Conservation (phyloP, 2,113 vertebrate genomes). For the Grammomys dolichurus region DNA sequence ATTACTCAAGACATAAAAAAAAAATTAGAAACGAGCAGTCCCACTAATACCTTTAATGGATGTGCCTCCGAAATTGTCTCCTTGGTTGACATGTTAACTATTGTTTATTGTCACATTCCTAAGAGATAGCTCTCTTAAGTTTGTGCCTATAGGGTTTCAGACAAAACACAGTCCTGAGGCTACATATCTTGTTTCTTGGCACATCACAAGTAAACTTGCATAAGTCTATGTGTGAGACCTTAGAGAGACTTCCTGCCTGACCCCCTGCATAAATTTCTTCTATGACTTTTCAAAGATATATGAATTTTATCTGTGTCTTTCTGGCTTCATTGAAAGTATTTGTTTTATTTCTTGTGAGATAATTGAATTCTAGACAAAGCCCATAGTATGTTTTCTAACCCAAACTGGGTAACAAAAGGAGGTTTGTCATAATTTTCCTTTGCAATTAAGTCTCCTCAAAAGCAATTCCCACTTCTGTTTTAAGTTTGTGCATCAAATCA, state of each 20-base stretch:
- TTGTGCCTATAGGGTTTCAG: slow-evolving; percentile 56
- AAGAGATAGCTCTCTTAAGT: slow-evolving; percentile 64
- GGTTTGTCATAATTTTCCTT: slow-evolving; percentile 88
- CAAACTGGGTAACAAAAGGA: slow-evolving; percentile 89
- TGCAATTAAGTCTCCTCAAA: slow-evolving; percentile 83
- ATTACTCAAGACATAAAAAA: slow-evolving; percentile 79
- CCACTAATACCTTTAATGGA: slow-evolving; percentile 66
- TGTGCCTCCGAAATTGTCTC: slow-evolving; percentile 63
- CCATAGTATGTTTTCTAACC: slow-evolving; percentile 88
- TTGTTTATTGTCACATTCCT: slow-evolving; percentile 75
- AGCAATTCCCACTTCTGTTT: slow-evolving; percentile 87
- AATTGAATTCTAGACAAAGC: slow-evolving; percentile 86
- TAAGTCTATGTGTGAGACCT: slow-evolving; percentile 80
- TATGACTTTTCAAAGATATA: slow-evolving; percentile 79
- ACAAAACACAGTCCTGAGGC: not conserved
- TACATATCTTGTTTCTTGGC: slow-evolving; percentile 66
- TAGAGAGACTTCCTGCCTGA: slow-evolving; percentile 70
- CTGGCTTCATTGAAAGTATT: slow-evolving; percentile 87
- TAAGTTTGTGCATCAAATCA: slow-evolving; percentile 87
- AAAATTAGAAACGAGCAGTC: slow-evolving; percentile 65
- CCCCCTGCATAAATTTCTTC: slow-evolving; percentile 48
- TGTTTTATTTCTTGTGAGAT: slow-evolving; percentile 86
- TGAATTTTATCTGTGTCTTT: slow-evolving; percentile 87
- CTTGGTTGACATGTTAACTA: slow-evolving; percentile 61
- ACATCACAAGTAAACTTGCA: slow-evolving; percentile 56